A percentile compares a stretch with the other conserved stretches of the same genome.
Conservation (phyloP, 2,113 vertebrate species). For the Lipotes vexillifer region DNA sequence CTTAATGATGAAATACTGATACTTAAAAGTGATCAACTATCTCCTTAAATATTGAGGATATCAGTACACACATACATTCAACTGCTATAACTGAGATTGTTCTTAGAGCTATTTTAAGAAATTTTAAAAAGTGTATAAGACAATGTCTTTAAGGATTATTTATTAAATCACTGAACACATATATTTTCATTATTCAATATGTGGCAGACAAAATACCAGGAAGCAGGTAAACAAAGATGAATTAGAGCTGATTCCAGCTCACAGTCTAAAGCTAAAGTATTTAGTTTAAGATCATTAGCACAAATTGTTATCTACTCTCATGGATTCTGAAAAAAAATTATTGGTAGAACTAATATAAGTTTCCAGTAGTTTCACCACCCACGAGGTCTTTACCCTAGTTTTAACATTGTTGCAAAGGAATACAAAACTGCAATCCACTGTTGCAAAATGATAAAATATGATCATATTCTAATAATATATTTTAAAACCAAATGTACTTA, state of each 20-base stretch:
- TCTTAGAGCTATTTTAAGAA: background rate
- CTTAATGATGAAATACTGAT: slow-evolving; percentile 41
- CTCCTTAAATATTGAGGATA: slow-evolving; percentile 49
- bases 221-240: background rate
- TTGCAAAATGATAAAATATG: slow-evolving; percentile 46
- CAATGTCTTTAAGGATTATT: background rate
- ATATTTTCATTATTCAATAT: background rate
- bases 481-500: slow-evolving; percentile 63
- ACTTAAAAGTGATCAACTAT: slow-evolving; percentile 49
- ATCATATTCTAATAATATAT: slow-evolving; percentile 50
- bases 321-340: background rate
- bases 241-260: background rate
- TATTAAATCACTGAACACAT: background rate
- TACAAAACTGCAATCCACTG: background rate
- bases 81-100: background rate
- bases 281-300: background rate
- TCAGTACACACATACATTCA: slow-evolving; percentile 45
- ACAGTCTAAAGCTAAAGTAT: background rate
- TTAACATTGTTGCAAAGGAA: background rate
- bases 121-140: background rate
- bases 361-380: background rate
- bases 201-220: background rate
- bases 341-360: background rate
- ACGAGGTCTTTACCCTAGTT: background rate
- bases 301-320: background rate